Evolutionary conservation across 2,113 vertebrate genomes (phyloP), one percentile per base, ranked within the genome.

Genomic region (Manacus vitellinus): DNA sequence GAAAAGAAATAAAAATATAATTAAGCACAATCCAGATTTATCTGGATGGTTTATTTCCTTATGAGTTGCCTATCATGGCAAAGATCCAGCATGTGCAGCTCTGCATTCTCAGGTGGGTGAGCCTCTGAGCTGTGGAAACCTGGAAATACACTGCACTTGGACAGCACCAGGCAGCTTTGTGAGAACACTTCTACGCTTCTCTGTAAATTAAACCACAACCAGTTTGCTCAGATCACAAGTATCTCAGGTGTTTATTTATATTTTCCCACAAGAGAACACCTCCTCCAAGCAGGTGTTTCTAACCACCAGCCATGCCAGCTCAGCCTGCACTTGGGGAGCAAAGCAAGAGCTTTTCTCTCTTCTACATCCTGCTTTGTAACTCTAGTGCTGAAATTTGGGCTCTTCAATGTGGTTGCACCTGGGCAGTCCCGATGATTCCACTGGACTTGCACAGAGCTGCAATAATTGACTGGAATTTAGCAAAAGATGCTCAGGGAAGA

Each of bases 221-320:
- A 71, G 43, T 71, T 96, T 80, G 54, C 43, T 95, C 85, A 76
- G 31, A 55, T 93, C 58, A 77, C 35, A 88, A 80, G 15, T 59
- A 83, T 93, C 90, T 77, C 43, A 55, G 43, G 62, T 80, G 39
- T 62, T 87, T 65, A 72, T 70, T 79, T 59, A 20, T 79, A 39
- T 70, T 94, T 79, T 77, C 78, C 85, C 74, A 71, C 59, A 83
- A 73, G 55, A 85, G 20, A 49, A 63, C 21, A 85, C 27, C 44
- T 91, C 72, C 61, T 79, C 74, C 28, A 70, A 89, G 43, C 81
- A 93, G 93, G 52, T 89, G 86, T 81, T 92, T 89, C 77, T 75
- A 68, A 79, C 44, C 30, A 49, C 46, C 31, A 62, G 37, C 49
- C 73, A 54, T 92, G 87, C 44, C 70, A 89, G 58, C 54, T 88